Evolutionary conservation across 53 echinoderm and acorn worm genomes (phyloP), one percentile per base, ranked within the genome.

Genomic region (Echinarachnius parma): DNA sequence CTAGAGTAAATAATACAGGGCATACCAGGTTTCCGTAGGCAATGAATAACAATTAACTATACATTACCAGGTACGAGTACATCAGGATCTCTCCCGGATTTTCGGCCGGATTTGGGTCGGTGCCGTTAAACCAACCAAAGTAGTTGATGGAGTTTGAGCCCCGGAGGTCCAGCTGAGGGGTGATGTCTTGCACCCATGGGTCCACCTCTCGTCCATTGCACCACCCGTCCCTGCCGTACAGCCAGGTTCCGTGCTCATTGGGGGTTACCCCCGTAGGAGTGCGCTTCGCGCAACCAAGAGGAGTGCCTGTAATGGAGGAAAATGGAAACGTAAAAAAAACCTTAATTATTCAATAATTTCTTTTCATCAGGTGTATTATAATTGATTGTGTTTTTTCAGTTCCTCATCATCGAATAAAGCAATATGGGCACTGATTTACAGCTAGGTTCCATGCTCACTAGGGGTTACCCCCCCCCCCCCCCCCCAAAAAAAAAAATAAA

Each of bases 141-240:
- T 92, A 92, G 3, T 62, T 78, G 59, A 92, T 72, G 25, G 50
- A 74, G 36, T 92, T 89, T 4, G 14, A 61, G 21, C 26, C 21
- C 3, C 18, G 32, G 8, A 28, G n/a, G 19, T 52, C 48, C 25
- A 89, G 21, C 34, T 92, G 82, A 14, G 78, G 34, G 0, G 85
- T 92, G 37, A 92, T 59, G 42, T 89, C 85, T 9, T 89, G 61
- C 9, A 85, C 76, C 92, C 92, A 92, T 2, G 92, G 92, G 52
- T 92, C 92, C 5, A 92, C 92, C 58, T 92, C 85, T 20, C 92
- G 48, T 10, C 92, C 92, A 21, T 92, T 85, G 29, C 92, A 92
- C 92, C 92, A 92, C 25, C 92, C 92, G 22, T 92, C 89, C 9
- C 92, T 81, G 10, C 92, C 92, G 44, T 92, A 92, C 21, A 92